Base-by-base conservation (phyloP, 2,888 invertebrate genomes). In the Biston stratarius region DNA sequence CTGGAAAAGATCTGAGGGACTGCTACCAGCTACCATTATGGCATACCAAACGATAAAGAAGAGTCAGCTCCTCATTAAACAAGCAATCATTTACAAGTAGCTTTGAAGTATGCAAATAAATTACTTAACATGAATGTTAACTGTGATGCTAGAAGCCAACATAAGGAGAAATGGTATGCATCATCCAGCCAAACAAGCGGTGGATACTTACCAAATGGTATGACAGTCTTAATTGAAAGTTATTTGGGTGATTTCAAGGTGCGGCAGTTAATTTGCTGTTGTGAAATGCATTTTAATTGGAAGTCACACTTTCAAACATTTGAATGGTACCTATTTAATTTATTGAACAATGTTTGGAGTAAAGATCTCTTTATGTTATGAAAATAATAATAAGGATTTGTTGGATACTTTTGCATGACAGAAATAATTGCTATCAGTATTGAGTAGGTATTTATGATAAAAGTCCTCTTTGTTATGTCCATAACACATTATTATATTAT, bases 81-180 rank as follows among this genome's bases (percentile, higher is more conserved):
- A 48, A 48, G 48, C 34, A 34, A 34, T 6, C 12, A 38, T 38
- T 38, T 38, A 38, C 38, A 51, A n/a, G 34, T 51, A 51, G 6
- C 34, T n/a, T 33, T 34, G n/a, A n/a, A 34, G 51, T 51, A n/a
- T 51, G 51, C 34, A n/a, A n/a, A 51, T 51, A 34, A 51, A 51
- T 51, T 67, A 69, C 66, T 69, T 67, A 67, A 74, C 70, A 66
- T 49, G 59, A 60, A 69, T 59, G 72, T 79, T 73, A 71, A 67
- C 57, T 70, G 62, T 44, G 61, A 75, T 75, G 76, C 75, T 63
- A 0, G 0, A 0, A 62, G 77, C 81, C 83, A 80, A 71, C 6
- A 0, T 55, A 44, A 8, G 33, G 66, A 72, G 74, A 75, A 77
- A 78, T 76, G 72, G 65, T 69, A 69, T 75, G 72, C 69, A 77